Base-by-base conservation (phyloP, 2,797 vertebrate genomes). In the Poeciliopsis presidionis region DNA sequence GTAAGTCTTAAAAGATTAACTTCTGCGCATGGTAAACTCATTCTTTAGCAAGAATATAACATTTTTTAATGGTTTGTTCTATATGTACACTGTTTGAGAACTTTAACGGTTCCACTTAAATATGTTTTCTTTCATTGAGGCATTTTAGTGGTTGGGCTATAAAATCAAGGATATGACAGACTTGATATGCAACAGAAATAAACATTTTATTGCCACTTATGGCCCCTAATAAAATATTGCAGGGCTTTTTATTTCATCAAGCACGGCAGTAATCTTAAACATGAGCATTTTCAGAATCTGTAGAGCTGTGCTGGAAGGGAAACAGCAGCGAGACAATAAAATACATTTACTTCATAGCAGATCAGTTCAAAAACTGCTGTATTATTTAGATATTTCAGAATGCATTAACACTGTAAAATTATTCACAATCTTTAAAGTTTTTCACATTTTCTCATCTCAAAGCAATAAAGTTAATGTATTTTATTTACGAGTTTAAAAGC, bases 111-210 rank as follows among this genome's bases (percentile, higher is more conserved):
- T 86, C 75, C 65, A 81, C 63, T 84, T 82, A 74, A 41, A 84
- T 74, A 69, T 16, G 57, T 16, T 47, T 78, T 63, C 9, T 71
- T 2, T 71, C 72, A 85, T 80, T 70, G 77, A 61, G 18, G 63
- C 79, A 87, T 90, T 83, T 82, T 71, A 81, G 59, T 73, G 85
- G 77, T 85, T 89, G 81, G 87, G 89, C 88, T 81, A 87, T 85
- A 90, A 90, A 87, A 78, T 30, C 70, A 53, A 63, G 45, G 73
- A 86, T 73, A 84, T 28, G 13, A 80, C 53, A 69, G 33, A 67
- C 81, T 78, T n/a, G 0, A 70, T 41, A 79, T 70, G 43, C 70
- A 75, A 78, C 73, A 86, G 61, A 84, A 86, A 84, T 81, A 86
- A 91, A 88, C 74, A 84, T 79, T 81, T 81, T 61, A 84, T 83